phyloP scores from a whole-genome alignment of 1,140 invertebrate genomes.

The Calycopis cecrops region DNA sequence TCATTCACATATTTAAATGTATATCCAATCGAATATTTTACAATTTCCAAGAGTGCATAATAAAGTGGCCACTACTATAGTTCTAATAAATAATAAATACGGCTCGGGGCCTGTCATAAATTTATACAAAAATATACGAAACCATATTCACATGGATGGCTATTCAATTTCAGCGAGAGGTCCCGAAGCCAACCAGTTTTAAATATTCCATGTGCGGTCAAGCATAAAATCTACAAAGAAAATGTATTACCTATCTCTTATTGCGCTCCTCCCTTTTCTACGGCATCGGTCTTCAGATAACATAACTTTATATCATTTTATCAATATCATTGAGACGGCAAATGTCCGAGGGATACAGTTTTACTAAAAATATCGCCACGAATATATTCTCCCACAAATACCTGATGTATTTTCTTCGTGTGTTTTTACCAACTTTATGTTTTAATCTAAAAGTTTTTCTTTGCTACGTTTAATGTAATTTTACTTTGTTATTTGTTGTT shows the following conservation, averaged over 20 bases:
- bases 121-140: constrained; percentile 44
- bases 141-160: constrained; percentile 55
- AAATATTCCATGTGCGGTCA: constrained; percentile 72
- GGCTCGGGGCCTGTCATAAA: constrained; percentile 26
- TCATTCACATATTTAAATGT: background rate
- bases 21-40: background rate
- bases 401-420: background rate
- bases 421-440: background rate
- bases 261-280: constrained; percentile 50
- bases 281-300: constrained; percentile 42
- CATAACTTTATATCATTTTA: constrained; percentile 51
- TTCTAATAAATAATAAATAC: constrained; percentile 27
- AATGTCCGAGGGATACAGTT: constrained; percentile 16
- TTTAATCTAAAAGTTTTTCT: background rate
- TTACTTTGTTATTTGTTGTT: background rate
- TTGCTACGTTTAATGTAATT: background rate
- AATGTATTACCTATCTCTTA: constrained; percentile 70
- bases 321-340: constrained; percentile 39
- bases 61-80: constrained; percentile 4
- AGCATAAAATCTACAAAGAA: constrained; percentile 70
- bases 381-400: constrained; percentile 6
- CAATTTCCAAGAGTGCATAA: constrained; percentile 19
- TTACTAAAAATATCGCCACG: constrained; percentile 9
- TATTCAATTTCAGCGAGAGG: constrained; percentile 54
- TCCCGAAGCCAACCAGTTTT: constrained; percentile 53